Evolutionary conservation across 2,888 invertebrate genomes (phyloP).

Genomic region (Unio delphinus): DNA sequence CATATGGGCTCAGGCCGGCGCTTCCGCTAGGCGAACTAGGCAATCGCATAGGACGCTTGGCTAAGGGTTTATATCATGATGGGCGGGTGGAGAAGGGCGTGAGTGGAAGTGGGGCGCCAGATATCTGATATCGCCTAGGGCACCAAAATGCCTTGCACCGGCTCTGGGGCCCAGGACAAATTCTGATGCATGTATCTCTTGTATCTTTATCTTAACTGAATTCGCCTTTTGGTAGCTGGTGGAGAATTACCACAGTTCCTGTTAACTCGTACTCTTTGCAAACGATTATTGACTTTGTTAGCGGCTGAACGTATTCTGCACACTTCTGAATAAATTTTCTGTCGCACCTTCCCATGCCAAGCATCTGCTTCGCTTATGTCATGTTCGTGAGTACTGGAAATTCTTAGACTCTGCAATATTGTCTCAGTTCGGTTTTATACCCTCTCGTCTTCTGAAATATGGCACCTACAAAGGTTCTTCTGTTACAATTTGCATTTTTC

Average conservation of each 20-base stretch:
- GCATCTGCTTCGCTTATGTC: slow-evolving; percentile 20
- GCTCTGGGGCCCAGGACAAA: too few species aligned
- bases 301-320: slow-evolving; percentile 6
- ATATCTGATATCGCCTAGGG: too few species aligned
- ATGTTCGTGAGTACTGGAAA: slow-evolving; percentile 17
- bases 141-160: too few species aligned
- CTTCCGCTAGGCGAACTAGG: too few species aligned
- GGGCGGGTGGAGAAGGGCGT: too few species aligned
- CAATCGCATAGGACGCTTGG: too few species aligned
- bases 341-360: slow-evolving; percentile 22
- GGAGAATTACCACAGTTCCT: slow-evolving; percentile 23
- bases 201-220: slow-evolving; percentile 36
- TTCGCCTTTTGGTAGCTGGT: slow-evolving; percentile 14
- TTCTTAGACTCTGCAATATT: slow-evolving; percentile 18
- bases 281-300: slow-evolving; percentile 10
- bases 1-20: too few species aligned
- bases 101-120: too few species aligned
- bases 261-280: slow-evolving; percentile 14
- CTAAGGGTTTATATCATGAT: too few species aligned
- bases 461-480: slow-evolving; percentile 15
- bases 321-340: slow-evolving; percentile 11
- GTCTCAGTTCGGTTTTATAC: slow-evolving; percentile 19
- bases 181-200: slow-evolving; percentile 16
- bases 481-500: slow-evolving; percentile 18
- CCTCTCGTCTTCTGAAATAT: slow-evolving; percentile 14